Base-by-base conservation (phyloP, 2,113 vertebrate species). In the Seriola quinqueradiata region DNA sequence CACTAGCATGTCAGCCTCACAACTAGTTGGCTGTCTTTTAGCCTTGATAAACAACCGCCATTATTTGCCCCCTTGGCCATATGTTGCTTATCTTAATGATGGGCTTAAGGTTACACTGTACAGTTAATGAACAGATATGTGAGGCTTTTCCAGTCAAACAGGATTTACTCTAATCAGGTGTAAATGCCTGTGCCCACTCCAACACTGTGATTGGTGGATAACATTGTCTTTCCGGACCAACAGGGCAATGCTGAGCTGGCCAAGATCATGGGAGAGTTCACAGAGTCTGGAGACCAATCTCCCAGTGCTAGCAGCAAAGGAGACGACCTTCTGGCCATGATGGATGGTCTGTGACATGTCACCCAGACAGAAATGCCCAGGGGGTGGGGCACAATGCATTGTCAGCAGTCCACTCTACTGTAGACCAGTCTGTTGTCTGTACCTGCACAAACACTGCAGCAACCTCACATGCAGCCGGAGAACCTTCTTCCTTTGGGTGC, bases 271-370 rank as follows among this genome's bases (percentile, higher is more conserved):
- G 97, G 96, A 0, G 96, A 98, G 86, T 95, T 99, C 84, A 95
- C 94, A 12, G 92, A 96, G 74, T 83, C 83, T 0, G 96, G 92
- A 55, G 95, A 95, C 81, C 90, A 92, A 0, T 85, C 89, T 17
- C 81, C 25, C 60, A 93, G 89, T 25, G 34, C 84, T 82, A 96
- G 89, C 93, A 97, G 84, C 91, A 99, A 98, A 84, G 98, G 97
- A 13, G 97, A 97, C 1, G 97, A 99, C 79, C 92, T 99, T 70
- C 92, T 99, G 54, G 97, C 97, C 60, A 96, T 99, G 96, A 99
- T 99, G 98, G 98, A 99, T 8, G 95, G 92, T 55, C 93, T 99
- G 75, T 98, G 95, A 97, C 44, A 6, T 9, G 44, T 77, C 61
- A 63, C n/a, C 16, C 9, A 59, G 36, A 55, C 54, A 77, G 69